These are phyloP conservation scores for Trididemnum miniatum DNA, from an alignment of 23 tunicate genomes.

Conservation along the genomic window DNA sequence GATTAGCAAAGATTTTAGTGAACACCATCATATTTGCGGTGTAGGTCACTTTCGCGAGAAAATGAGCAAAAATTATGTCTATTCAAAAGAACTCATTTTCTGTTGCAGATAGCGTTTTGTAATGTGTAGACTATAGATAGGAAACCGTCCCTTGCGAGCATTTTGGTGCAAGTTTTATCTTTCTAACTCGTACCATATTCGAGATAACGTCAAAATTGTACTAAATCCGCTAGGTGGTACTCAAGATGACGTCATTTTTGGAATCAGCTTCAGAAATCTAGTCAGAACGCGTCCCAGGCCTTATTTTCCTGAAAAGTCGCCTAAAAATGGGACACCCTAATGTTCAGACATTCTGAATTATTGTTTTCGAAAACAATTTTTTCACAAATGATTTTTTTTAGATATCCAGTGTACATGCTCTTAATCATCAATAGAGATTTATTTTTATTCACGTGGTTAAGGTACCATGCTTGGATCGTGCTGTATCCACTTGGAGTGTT, in stretches of 20 bases:
- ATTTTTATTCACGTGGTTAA: constrained; percentile 49
- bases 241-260: too few relatives aligned
- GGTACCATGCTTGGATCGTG: constrained; percentile 67
- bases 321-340: too few relatives aligned
- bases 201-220: not conserved
- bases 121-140: not conserved
- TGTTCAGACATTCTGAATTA: too few relatives aligned
- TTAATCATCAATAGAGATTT: constrained; percentile 21
- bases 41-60: not conserved
- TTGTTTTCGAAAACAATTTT: too few relatives aligned
- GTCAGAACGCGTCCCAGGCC: not conserved
- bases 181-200: not conserved
- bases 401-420: constrained; percentile 54
- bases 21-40: too few relatives aligned
- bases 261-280: not conserved
- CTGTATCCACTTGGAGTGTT: constrained; percentile 42
- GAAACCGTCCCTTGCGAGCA: not conserved
- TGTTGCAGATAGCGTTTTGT: not conserved
- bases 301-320: not conserved
- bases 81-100: not conserved
- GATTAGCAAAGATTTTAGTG: too few relatives aligned
- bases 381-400: not conserved
- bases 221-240: not conserved
- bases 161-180: not conserved
- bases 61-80: not conserved